Conservation (phyloP, 1,140 invertebrate genomes). For the Rhagoletis pomonella region DNA sequence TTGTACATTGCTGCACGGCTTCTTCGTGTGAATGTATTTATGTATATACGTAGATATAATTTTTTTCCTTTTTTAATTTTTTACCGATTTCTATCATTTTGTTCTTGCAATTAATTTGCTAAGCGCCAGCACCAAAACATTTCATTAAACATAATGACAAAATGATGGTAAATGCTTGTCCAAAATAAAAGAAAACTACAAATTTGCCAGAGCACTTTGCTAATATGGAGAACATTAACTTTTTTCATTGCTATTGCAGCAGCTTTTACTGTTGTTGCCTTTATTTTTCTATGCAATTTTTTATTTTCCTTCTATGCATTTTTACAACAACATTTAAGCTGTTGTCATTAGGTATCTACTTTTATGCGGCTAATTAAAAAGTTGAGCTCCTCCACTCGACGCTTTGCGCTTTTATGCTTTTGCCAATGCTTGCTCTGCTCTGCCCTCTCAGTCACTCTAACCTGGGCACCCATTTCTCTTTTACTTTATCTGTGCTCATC, state of each 20-base stretch:
- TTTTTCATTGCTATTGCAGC: background rate
- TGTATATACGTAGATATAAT: too few relatives aligned
- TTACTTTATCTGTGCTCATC: slow-evolving; percentile 8
- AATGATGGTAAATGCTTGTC: background rate
- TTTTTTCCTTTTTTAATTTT: background rate
- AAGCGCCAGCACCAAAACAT: slow-evolving; percentile 13
- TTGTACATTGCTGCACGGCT: background rate
- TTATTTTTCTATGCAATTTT: background rate
- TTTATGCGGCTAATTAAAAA: slow-evolving; percentile 54
- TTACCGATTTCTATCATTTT: background rate
- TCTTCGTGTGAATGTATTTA: background rate
- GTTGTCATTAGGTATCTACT: slow-evolving; percentile 40
- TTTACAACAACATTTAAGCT: slow-evolving; percentile 3
- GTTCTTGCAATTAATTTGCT: slow-evolving; percentile 42
- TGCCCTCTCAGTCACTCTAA: background rate
- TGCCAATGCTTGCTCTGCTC: background rate
- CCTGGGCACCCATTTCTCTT: background rate
- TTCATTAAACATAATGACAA: slow-evolving; percentile 39
- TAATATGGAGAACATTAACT: background rate
- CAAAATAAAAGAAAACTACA: background rate
- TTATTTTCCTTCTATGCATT: too few relatives aligned
- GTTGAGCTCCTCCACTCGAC: slow-evolving; percentile 33
- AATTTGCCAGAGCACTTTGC: slow-evolving; percentile 34
- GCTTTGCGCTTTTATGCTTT: background rate
- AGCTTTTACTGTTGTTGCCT: background rate